phyloP scores from a whole-genome alignment of 2,797 vertebrate species.

The Oreonectes daqikongensis region DNA sequence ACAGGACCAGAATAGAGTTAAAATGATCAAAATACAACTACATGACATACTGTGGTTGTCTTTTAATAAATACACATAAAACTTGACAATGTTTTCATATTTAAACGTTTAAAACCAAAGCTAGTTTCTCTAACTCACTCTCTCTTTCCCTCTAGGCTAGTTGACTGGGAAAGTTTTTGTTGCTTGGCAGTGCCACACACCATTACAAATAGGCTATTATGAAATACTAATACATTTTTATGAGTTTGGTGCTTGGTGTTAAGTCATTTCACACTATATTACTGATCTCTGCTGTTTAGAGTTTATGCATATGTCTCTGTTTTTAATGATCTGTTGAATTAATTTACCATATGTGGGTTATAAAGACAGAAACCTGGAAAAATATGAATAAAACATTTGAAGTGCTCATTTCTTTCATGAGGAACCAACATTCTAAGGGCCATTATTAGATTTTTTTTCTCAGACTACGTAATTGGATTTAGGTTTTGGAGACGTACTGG shows the following conservation, averaged over 20 bases:
- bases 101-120: conserved; percentile 43
- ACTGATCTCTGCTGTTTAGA: conserved; percentile 55
- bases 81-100: conserved; percentile 34
- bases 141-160: conserved; percentile 3
- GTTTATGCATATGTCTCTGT: conserved; percentile 55
- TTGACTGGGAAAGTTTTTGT: conserved; percentile 45
- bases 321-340: conserved; percentile 61
- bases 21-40: background rate
- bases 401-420: conserved; percentile 45
- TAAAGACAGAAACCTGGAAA: conserved; percentile 54
- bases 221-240: conserved; percentile 57
- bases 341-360: conserved; percentile 56
- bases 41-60: background rate
- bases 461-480: conserved; percentile 52
- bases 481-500: conserved; percentile 49
- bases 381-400: conserved; percentile 48
- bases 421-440: conserved; percentile 47
- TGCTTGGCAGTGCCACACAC: conserved; percentile 52
- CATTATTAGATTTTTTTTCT: conserved; percentile 47
- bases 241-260: conserved; percentile 56
- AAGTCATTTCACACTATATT: conserved; percentile 59
- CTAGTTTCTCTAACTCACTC: conserved; percentile 17
- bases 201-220: conserved; percentile 50
- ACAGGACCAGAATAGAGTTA: background rate
- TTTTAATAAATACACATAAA: conserved; percentile 4